A percentile compares a stretch with the other conserved stretches of the same genome.
These are phyloP conservation scores for Pelosia muscerda DNA, from an alignment of 2,888 invertebrate species.

Conservation along the genomic window DNA sequence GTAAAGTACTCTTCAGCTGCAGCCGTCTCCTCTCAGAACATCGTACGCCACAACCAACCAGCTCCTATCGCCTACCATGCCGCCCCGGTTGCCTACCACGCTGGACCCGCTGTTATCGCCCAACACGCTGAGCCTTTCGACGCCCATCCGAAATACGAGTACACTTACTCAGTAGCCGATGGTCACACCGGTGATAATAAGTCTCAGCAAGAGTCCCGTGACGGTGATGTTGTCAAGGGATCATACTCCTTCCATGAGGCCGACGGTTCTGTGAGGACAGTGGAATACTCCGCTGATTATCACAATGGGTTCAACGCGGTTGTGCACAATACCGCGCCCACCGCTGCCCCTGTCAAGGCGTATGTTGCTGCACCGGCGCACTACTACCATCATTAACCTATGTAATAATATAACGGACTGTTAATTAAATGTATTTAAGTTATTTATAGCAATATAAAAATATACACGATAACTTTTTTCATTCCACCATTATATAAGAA, in stretches of 20 bases:
- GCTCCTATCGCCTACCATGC: slow-evolving; percentile 45
- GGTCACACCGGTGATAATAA: slow-evolving; percentile 84
- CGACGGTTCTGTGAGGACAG: slow-evolving; percentile 82
- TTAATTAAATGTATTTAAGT: neutral
- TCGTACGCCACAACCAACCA: slow-evolving; percentile 56
- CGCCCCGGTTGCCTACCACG: slow-evolving; percentile 44
- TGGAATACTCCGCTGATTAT: slow-evolving; percentile 81
- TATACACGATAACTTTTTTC: no score
- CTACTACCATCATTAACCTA: slow-evolving; percentile 59
- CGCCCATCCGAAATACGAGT: slow-evolving; percentile 75
- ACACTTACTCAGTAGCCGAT: slow-evolving; percentile 84
- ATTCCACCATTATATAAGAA: no score
- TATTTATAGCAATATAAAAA: neutral
- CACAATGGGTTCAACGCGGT: slow-evolving; percentile 78
- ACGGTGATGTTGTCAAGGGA: slow-evolving; percentile 82
- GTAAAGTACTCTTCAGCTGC: slow-evolving; percentile 56
- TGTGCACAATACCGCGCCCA: slow-evolving; percentile 66
- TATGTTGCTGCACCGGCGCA: slow-evolving; percentile 53
- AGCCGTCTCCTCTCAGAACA: slow-evolving; percentile 65
- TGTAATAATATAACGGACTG: no score
- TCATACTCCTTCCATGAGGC: slow-evolving; percentile 81
- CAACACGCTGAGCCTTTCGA: slow-evolving; percentile 31
- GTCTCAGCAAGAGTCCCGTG: slow-evolving; percentile 79
- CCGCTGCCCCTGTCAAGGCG: slow-evolving; percentile 50
- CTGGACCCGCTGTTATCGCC: slow-evolving; percentile 25